Percentiles rank a stretch among this genome's conserved stretches.
These are phyloP conservation scores for Epistrophe eligans DNA, from an alignment of 2,888 invertebrate genomes.

Conservation along the genomic window DNA sequence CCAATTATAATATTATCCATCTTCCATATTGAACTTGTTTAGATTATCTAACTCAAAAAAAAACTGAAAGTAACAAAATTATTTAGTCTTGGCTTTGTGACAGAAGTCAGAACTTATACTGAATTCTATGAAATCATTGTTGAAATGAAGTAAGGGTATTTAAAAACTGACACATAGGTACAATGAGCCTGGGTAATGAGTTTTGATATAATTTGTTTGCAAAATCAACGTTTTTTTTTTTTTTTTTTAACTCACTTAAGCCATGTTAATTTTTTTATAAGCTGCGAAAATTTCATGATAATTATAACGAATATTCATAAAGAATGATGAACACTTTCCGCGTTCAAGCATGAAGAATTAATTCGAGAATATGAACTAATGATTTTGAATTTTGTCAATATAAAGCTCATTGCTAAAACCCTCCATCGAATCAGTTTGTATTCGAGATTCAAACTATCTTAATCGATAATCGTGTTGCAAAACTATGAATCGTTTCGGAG, in stretches of 20 bases:
- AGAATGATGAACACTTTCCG: conserved; percentile 4
- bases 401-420: conserved; percentile 22
- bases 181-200: neutral
- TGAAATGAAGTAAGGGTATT: neutral
- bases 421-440: conserved; percentile 33
- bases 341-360: conserved; percentile 48
- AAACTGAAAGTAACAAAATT: neutral
- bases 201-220: neutral
- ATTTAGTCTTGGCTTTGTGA: neutral
- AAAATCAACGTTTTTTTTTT: neutral
- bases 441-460: conserved; percentile 33
- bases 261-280: conserved; percentile 26
- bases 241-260: neutral
- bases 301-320: neutral
- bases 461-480: neutral
- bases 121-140: neutral
- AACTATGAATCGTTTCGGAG: conserved; percentile 59
- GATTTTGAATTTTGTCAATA: conserved; percentile 15
- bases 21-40: neutral
- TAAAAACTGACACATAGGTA: conserved; percentile 25
- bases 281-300: conserved; percentile 27
- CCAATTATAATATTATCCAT: neutral
- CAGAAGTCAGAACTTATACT: neutral
- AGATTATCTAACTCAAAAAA: neutral
- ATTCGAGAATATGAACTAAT: conserved; percentile 24